A percentile compares a stretch with the other conserved stretches of the same genome.
Evolutionary conservation across 2,888 invertebrate genomes (phyloP).

Genomic region (Scrobipalpa atriplicella): DNA sequence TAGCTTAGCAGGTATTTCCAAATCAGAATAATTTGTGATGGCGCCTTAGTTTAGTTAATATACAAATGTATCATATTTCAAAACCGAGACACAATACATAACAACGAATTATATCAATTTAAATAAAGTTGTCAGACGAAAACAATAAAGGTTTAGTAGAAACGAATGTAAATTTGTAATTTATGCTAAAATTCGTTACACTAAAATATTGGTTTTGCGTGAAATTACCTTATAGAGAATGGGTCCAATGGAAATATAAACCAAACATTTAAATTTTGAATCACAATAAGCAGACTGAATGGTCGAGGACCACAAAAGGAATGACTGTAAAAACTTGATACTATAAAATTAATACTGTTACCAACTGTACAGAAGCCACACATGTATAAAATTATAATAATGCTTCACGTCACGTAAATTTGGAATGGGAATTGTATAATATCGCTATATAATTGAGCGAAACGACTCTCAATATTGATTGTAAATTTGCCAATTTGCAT

Average conservation of each 20-base stretch:
- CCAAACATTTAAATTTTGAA: conserved; percentile 23
- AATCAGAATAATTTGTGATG: conserved; percentile 21
- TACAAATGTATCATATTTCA: conserved; percentile 27
- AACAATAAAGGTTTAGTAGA: conserved; percentile 32
- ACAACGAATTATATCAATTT: conserved; percentile 21
- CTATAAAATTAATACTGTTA: conserved; percentile 40
- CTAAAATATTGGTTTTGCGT: conserved; percentile 29
- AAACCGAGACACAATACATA: conserved; percentile 27
- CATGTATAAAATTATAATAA: conserved; percentile 41
- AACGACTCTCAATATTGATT: conserved; percentile 63
- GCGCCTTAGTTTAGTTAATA: conserved; percentile 26
- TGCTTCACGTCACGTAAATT: conserved; percentile 45
- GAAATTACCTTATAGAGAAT: conserved; percentile 28
- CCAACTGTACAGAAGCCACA: conserved; percentile 49
- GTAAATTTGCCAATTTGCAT: conserved; percentile 73
- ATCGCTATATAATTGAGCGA: conserved; percentile 62
- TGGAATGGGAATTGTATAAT: conserved; percentile 59
- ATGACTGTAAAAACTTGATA: conserved; percentile 24
- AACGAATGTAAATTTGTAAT: conserved; percentile 29
- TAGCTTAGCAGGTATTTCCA: conserved; percentile 13
- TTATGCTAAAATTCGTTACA: conserved; percentile 27
- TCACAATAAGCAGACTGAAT: neutral
- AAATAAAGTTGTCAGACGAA: conserved; percentile 33
- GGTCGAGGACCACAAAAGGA: conserved; percentile 21
- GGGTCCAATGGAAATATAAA: conserved; percentile 20